Percentiles rank a stretch among this genome's conserved stretches.
These are phyloP conservation scores for Acheta domesticus DNA, from an alignment of 2,888 invertebrate species.

Conservation along the genomic window DNA sequence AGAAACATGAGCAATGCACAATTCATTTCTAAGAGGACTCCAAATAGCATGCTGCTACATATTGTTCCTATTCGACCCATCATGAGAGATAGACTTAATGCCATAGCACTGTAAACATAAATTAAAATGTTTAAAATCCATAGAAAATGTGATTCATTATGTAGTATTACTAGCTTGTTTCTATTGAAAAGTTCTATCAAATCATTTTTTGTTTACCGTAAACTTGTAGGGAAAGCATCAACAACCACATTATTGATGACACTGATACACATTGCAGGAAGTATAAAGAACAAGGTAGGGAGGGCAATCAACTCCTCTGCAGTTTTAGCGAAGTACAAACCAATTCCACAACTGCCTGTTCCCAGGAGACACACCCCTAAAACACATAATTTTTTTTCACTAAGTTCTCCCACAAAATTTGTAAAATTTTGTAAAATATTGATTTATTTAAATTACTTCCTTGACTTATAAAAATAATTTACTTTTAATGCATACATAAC, in stretches of 20 bases:
- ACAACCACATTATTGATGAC: slow-evolving; percentile 47
- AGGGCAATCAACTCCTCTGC: slow-evolving; percentile 31
- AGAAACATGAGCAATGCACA: slow-evolving; percentile 30
- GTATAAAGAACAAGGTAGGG: slow-evolving; percentile 44
- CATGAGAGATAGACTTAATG: slow-evolving; percentile 40
- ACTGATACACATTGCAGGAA: slow-evolving; percentile 47
- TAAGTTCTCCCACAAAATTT: too few species aligned
- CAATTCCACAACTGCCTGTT: slow-evolving; percentile 33
- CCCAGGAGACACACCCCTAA: slow-evolving; percentile 31
- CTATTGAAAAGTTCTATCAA: too few species aligned
- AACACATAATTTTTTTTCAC: neutral
- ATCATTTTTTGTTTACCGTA: slow-evolving; percentile 41
- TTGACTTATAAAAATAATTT: neutral
- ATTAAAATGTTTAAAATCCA: neutral
- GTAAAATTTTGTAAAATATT: too few species aligned
- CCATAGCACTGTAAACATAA: slow-evolving; percentile 45
- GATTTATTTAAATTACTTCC: too few species aligned
- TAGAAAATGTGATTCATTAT: neutral
- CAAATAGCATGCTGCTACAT: slow-evolving; percentile 27
- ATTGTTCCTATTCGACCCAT: slow-evolving; percentile 34
- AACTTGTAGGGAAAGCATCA: slow-evolving; percentile 48
- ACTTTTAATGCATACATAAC: neutral
- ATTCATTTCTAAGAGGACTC: slow-evolving; percentile 31
- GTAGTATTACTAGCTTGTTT: neutral
- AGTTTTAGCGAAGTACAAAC: slow-evolving; percentile 31